Evolutionary conservation across 2,888 invertebrate species (phyloP).

Genomic region (Tetropium fuscum): DNA sequence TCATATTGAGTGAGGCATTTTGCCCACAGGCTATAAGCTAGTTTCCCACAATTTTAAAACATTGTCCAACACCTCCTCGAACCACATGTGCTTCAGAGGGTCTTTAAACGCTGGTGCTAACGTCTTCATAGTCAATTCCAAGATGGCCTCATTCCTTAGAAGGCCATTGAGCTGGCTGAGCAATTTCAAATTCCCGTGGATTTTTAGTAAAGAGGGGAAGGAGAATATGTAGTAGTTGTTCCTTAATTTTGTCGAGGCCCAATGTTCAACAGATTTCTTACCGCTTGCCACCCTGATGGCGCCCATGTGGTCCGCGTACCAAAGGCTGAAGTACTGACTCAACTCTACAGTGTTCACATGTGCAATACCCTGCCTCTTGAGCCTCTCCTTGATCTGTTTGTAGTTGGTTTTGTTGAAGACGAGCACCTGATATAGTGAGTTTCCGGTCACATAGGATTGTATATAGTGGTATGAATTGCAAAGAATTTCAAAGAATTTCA

Average conservation of each 20-base stretch:
- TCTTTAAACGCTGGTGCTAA: slow-evolving; percentile 84
- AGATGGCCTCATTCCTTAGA: slow-evolving; percentile 84
- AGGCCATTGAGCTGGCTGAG: slow-evolving; percentile 78
- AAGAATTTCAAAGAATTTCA: too few species aligned
- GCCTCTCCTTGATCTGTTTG: slow-evolving; percentile 82
- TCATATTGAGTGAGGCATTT: too few species aligned
- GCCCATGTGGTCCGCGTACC: slow-evolving; percentile 86
- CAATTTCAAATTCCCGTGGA: slow-evolving; percentile 77
- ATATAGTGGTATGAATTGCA: too few species aligned
- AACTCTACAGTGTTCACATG: slow-evolving; percentile 79
- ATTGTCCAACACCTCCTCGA: slow-evolving; percentile 90
- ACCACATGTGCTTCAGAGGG: slow-evolving; percentile 81
- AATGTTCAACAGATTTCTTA: slow-evolving; percentile 80
- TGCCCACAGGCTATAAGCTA: slow-evolving; percentile 86
- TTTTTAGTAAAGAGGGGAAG: slow-evolving; percentile 82
- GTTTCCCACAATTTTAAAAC: slow-evolving; percentile 91
- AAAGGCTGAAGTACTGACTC: slow-evolving; percentile 85
- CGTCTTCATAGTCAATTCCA: slow-evolving; percentile 85
- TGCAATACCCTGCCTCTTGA: slow-evolving; percentile 80
- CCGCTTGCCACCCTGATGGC: slow-evolving; percentile 83
- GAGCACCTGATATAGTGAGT: too few species aligned
- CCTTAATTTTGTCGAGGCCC: slow-evolving; percentile 79
- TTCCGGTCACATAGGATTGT: too few species aligned
- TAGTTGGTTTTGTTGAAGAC: slow-evolving; percentile 87
- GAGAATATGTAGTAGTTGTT: slow-evolving; percentile 85